Percentiles rank a stretch among this genome's conserved stretches.
phyloP scores from a whole-genome alignment of 2,888 invertebrate species.

The Ceraclea dissimilis region DNA sequence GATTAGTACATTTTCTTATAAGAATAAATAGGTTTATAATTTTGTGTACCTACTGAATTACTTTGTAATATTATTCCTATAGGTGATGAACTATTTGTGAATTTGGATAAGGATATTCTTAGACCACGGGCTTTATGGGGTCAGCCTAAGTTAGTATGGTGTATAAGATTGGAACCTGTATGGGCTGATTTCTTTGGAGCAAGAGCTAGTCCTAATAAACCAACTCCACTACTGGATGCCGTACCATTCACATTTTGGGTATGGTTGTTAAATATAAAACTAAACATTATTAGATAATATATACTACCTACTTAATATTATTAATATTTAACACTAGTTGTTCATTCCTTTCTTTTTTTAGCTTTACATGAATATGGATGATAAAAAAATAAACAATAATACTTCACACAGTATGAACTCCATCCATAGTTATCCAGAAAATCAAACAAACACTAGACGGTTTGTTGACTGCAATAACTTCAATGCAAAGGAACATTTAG shows the following conservation, averaged over 20 bases:
- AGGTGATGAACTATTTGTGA: conserved; percentile 18
- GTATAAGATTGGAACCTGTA: conserved; percentile 77
- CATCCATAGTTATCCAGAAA: conserved; percentile 1
- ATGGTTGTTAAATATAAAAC: too few relatives aligned
- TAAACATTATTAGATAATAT: background rate
- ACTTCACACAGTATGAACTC: conserved; percentile 6
- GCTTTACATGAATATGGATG: conserved; percentile 25
- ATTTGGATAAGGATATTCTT: conserved; percentile 32
- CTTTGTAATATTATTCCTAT: background rate
- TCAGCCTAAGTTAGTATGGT: conserved; percentile 84
- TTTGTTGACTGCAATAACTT: conserved; percentile 5
- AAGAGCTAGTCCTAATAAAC: conserved; percentile 64
- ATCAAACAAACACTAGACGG: conserved; percentile 3
- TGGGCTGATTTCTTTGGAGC: conserved; percentile 91
- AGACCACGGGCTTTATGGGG: conserved; percentile 60
- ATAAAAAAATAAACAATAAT: conserved; percentile 4
- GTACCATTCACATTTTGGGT: conserved; percentile 86
- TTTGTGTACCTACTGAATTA: too few relatives aligned
- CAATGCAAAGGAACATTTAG: conserved; percentile 15
- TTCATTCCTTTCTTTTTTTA: conserved; percentile 2
- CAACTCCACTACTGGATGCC: conserved; percentile 76
- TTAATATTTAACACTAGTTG: background rate
- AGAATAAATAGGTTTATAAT: too few relatives aligned
- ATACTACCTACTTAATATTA: background rate
- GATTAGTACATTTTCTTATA: too few relatives aligned